Base-by-base conservation (phyloP, 2,797 vertebrate species). In the Sylvia borin region DNA sequence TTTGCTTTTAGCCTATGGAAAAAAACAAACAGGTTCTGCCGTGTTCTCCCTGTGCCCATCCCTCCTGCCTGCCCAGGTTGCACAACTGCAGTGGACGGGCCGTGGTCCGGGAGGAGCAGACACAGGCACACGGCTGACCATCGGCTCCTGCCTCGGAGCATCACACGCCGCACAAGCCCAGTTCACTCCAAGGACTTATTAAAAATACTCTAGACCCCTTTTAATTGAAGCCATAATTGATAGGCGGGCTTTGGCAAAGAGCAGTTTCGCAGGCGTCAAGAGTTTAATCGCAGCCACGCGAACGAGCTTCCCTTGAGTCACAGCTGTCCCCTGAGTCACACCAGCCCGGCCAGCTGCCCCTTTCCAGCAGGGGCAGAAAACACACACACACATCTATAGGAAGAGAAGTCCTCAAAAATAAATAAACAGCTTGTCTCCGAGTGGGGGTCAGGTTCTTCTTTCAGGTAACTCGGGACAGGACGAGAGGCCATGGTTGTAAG, bases 51-150 rank as follows among this genome's bases (percentile, higher is more conserved):
- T 12, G 34, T 4, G 48, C 84, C 70, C 26, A 1, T 48, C 75
- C 42, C 53, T 74, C 65, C 53, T 2, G 0, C n/a, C 58, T 53
- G 54, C 29, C 54, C 18, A 1, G 40, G 47, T 5, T 67, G 53
- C 53, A 32, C 40, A 40, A 16, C 24, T 8, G 5, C 31, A n/a
- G 48, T 1, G 14, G 68, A 76, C 4, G 0, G 54, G 62, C 20
- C 1, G 0, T 1, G 51, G 27, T 34, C 36, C 2, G 0, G 29
- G 26, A 60, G 45, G 16, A 68, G 75, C 43, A 32, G 45, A n/a
- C n/a, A n/a, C n/a, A n/a, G n/a, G n/a, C n/a, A n/a, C n/a, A 10
- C 38, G 1, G 0, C 38, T 1, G 4, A 25, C 32, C 36, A 3
- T 7, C 5, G 1, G 34, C 53, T 68, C 20, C 61, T 67, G 72